phyloP scores from a whole-genome alignment of 2,888 invertebrate genomes.

The Ectemnius cavifrons region DNA sequence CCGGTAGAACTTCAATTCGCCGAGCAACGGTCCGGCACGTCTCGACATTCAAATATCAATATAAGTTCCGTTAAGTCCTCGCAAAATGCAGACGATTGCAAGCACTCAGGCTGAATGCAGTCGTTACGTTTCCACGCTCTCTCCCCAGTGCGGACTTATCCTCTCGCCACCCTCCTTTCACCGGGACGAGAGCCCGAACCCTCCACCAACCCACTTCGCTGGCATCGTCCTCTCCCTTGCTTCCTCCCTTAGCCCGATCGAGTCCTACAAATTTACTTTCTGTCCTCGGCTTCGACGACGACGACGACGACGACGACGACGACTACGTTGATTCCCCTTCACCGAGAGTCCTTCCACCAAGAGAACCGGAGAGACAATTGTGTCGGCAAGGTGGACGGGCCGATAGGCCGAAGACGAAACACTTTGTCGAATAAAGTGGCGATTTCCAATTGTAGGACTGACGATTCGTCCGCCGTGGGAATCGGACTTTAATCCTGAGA shows the following conservation, averaged over 20 bases:
- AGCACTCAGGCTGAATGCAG: constrained; percentile 66
- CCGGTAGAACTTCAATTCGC: constrained; percentile 11
- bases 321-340: constrained; percentile 30
- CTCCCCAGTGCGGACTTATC: constrained; percentile 29
- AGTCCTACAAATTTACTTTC: too few relatives aligned
- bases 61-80: constrained; percentile 56
- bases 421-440: constrained; percentile 50
- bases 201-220: not conserved
- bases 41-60: constrained; percentile 66
- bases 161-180: constrained; percentile 14
- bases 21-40: constrained; percentile 30
- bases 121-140: constrained; percentile 62
- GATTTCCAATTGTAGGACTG: constrained; percentile 44
- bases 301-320: not conserved
- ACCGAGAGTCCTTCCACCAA: constrained; percentile 8
- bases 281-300: not conserved
- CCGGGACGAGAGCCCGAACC: too few relatives aligned
- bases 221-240: constrained; percentile 15
- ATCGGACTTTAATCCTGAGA: constrained; percentile 34
- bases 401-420: constrained; percentile 23
- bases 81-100: constrained; percentile 59
- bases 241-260: not conserved
- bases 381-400: constrained; percentile 14
- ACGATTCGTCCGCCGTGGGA: constrained; percentile 10
- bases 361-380: constrained; percentile 43